Percentiles rank a stretch among this genome's conserved stretches.
Conservation (phyloP, 2,797 vertebrate genomes). For the Lophotriccus pileatus region DNA sequence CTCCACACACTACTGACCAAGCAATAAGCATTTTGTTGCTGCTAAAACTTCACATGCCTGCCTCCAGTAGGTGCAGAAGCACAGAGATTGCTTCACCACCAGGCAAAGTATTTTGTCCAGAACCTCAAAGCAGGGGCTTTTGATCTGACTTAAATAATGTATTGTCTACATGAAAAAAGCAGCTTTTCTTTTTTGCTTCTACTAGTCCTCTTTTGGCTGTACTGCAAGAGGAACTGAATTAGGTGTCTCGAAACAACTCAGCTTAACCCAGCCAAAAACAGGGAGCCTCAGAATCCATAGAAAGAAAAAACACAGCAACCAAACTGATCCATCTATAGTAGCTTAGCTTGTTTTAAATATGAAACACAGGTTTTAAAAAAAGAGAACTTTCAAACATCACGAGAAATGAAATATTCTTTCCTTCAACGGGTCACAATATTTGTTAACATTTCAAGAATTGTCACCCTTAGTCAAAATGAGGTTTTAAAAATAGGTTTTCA, state of each 20-base stretch:
- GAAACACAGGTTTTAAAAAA: not conserved
- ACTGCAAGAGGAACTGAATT: not conserved
- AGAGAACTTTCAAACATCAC: not conserved
- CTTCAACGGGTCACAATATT: not conserved
- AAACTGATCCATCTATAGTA: not conserved
- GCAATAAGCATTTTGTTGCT: not conserved
- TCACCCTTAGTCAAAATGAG: not conserved
- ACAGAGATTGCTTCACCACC: not conserved
- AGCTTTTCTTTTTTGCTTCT: not conserved
- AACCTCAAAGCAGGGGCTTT: not conserved
- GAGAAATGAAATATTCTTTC: not conserved
- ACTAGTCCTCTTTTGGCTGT: not conserved
- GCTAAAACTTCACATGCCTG: not conserved
- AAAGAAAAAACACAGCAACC: not conserved
- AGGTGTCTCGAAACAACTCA: not conserved
- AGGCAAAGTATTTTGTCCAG: not conserved
- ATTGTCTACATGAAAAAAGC: not conserved
- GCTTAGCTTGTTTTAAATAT: not conserved
- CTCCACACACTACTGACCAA: not conserved
- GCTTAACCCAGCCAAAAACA: not conserved
- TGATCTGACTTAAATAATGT: not conserved
- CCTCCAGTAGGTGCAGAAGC: not conserved
- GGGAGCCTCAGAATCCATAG: not conserved
- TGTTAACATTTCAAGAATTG: not conserved
- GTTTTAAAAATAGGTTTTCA: not conserved